phyloP scores from a whole-genome alignment of 2,888 invertebrate species.

The Bembecia ichneumoniformis region DNA sequence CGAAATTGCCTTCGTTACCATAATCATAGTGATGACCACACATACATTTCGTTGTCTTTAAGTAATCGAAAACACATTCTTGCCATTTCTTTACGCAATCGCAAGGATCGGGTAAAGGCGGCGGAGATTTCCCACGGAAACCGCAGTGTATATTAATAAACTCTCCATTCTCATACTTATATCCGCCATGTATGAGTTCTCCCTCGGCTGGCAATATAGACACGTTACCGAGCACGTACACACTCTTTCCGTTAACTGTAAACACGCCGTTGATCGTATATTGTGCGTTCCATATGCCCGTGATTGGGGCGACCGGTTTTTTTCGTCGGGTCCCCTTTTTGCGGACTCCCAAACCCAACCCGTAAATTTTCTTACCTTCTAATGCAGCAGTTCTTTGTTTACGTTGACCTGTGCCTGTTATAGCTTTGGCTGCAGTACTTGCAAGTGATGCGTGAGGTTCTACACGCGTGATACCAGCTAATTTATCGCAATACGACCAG shows the following conservation, averaged over 20 bases:
- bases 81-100: conserved; percentile 49
- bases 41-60: conserved; percentile 42
- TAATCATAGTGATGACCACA: conserved; percentile 52
- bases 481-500: conserved; percentile 34
- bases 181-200: conserved; percentile 53
- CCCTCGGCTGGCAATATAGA: conserved; percentile 36
- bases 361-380: conserved; percentile 41
- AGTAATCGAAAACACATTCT: conserved; percentile 32
- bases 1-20: conserved; percentile 40
- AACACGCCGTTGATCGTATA: conserved; percentile 46
- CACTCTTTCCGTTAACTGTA: conserved; percentile 31
- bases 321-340: conserved; percentile 17
- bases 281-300: conserved; percentile 38
- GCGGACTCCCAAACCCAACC: conserved; percentile 21
- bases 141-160: conserved; percentile 46
- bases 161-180: conserved; percentile 22
- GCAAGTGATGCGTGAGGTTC: conserved; percentile 24
- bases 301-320: conserved; percentile 35
- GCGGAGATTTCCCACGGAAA: conserved; percentile 28
- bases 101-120: conserved; percentile 32
- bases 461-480: conserved; percentile 38
- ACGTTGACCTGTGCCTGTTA: conserved; percentile 17
- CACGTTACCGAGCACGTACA: conserved; percentile 39
- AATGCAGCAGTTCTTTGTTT: conserved; percentile 18
- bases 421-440: conserved; percentile 20